These are phyloP conservation scores for Prochilodus magdalenae DNA, from an alignment of 2,113 vertebrate genomes.

Conservation along the genomic window DNA sequence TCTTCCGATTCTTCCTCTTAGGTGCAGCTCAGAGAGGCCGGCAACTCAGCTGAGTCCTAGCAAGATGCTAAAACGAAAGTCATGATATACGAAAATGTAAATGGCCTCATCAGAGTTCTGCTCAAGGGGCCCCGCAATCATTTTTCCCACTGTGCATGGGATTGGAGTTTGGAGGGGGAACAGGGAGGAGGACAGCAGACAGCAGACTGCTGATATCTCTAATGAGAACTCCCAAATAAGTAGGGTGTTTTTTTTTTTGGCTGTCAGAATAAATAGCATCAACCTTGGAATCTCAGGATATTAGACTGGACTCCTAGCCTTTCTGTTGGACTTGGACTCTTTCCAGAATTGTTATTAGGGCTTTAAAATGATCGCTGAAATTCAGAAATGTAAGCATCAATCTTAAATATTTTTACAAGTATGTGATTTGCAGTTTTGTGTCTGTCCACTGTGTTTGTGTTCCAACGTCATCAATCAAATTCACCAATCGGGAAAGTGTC, in stretches of 20 bases:
- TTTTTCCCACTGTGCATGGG: background rate
- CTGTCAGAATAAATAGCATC: background rate
- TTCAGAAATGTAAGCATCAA: no score
- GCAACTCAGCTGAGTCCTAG: background rate
- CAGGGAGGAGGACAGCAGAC: background rate
- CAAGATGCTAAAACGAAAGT: background rate
- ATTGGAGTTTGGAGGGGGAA: background rate
- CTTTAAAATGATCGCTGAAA: no score
- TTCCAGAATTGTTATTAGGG: no score
- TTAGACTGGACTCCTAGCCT: background rate
- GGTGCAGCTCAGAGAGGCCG: background rate
- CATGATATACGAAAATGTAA: conserved; percentile 6
- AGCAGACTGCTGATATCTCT: background rate
- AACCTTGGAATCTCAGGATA: background rate
- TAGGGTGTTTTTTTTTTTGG: background rate
- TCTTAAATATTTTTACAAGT: no score
- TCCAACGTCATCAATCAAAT: no score
- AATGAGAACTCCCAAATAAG: background rate
- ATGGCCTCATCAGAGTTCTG: conserved; percentile 31
- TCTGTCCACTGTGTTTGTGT: no score
- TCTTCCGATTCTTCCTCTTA: background rate
- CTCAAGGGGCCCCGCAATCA: conserved; percentile 15
- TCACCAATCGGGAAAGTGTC: no score
- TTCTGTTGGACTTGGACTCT: no score
- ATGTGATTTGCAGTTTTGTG: no score